phyloP scores from a whole-genome alignment of 2,888 invertebrate genomes.

The Prostheceraeus crozeri region DNA sequence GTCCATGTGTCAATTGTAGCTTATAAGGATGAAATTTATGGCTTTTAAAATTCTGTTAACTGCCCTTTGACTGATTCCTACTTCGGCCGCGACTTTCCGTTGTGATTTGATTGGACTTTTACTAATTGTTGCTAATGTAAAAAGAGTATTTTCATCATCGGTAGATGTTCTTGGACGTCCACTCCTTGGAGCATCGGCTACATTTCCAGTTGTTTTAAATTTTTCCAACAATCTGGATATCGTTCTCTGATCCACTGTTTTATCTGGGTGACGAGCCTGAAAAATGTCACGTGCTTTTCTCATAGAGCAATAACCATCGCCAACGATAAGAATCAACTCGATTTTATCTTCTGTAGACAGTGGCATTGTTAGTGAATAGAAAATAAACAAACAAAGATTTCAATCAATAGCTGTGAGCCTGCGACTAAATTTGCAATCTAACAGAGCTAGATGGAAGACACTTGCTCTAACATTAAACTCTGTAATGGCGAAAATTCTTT shows the following conservation, averaged over 20 bases:
- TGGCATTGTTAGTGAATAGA: constrained; percentile 27
- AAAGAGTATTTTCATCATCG: not conserved
- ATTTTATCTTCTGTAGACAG: constrained; percentile 23
- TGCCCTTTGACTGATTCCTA: not conserved
- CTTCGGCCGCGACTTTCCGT: not conserved
- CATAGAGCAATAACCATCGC: constrained; percentile 11
- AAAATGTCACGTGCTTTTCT: constrained; percentile 5
- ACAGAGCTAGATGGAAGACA: no score
- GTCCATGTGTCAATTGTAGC: not conserved
- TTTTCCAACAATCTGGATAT: not conserved
- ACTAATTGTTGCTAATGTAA: not conserved
- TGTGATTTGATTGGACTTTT: constrained; percentile 10
- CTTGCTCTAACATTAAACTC: no score
- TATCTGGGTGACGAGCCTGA: not conserved
- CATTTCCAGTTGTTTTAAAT: constrained; percentile 3
- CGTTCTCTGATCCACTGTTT: constrained; percentile 6
- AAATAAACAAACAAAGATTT: no score
- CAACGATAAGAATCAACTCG: constrained; percentile 24
- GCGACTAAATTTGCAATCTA: no score
- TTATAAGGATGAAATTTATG: constrained; percentile 12
- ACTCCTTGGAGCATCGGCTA: not conserved
- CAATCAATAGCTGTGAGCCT: no score
- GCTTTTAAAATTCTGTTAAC: constrained; percentile 1
- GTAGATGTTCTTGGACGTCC: not conserved
- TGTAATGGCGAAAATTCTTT: no score